Conservation (phyloP, 2,888 invertebrate genomes). For the Nomada lathburiana region DNA sequence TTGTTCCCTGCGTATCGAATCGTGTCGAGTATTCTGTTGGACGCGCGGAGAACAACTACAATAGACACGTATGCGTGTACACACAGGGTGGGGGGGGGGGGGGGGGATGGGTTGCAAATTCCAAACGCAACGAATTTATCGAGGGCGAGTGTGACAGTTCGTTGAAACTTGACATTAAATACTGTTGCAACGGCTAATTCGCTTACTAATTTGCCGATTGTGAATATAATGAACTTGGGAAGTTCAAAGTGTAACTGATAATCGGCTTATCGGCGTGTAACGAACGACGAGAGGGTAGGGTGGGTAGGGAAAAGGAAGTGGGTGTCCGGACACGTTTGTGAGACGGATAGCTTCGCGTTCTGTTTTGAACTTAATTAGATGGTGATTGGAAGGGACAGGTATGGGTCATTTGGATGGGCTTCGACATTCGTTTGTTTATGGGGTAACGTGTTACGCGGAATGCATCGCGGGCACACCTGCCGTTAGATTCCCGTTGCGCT, state of each 20-base stretch:
- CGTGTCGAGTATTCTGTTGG: slow-evolving; percentile 20
- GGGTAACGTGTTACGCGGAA: too few species aligned
- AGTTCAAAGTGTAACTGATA: slow-evolving; percentile 33
- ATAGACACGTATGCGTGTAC: neutral
- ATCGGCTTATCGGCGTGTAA: slow-evolving; percentile 41
- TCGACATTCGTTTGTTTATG: too few species aligned
- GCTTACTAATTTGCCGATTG: slow-evolving; percentile 31
- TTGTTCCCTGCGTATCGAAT: slow-evolving; percentile 43
- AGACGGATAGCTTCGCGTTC: neutral
- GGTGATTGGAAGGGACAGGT: neutral
- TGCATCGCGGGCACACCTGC: too few species aligned
- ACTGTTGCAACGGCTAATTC: slow-evolving; percentile 24
- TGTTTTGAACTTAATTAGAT: neutral
- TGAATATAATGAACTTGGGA: slow-evolving; percentile 29
- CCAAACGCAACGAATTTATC: neutral
- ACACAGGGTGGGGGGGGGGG: too few species aligned
- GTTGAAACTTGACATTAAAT: neutral
- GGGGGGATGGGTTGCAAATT: neutral
- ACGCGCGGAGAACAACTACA: neutral
- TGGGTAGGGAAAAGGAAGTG: neutral
- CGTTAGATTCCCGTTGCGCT: too few species aligned
- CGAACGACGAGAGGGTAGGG: neutral
- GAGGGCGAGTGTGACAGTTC: neutral
- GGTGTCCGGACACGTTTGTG: neutral
- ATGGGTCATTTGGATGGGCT: too few species aligned